A percentile compares a stretch with the other conserved stretches of the same genome.
Evolutionary conservation across 53 echinoderm and acorn worm genomes (phyloP).

Genomic region (Luidia sarsii): DNA sequence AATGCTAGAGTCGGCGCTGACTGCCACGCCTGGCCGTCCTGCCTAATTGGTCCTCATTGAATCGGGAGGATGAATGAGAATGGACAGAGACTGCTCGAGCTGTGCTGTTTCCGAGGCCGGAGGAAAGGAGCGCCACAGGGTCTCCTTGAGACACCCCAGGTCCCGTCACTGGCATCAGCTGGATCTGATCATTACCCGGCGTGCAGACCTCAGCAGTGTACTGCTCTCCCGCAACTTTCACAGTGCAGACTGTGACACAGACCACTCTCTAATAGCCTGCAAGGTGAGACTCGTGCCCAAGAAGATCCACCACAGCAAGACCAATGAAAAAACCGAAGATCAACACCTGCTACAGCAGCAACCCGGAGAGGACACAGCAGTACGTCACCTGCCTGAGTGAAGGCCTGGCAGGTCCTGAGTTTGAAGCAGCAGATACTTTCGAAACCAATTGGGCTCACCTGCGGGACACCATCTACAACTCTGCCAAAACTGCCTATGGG

Average conservation of each 20-base stretch:
- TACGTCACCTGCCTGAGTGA: no score
- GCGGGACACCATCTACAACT: slow-evolving; percentile 8
- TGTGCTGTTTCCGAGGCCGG: slow-evolving; percentile 18
- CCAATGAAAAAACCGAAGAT: no score
- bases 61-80: slow-evolving; percentile 59
- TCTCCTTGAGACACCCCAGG: slow-evolving; percentile 50
- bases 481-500: slow-evolving; percentile 10
- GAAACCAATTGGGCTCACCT: slow-evolving; percentile 2
- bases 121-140: slow-evolving; percentile 39
- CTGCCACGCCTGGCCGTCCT: slow-evolving; percentile 2
- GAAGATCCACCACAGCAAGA: slow-evolving; percentile 7
- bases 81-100: slow-evolving; percentile 47
- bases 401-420: slow-evolving; percentile 7
- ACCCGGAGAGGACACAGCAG: no score
- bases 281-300: slow-evolving; percentile 8
- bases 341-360: neutral
- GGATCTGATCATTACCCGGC: slow-evolving; percentile 21
- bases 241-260: slow-evolving; percentile 15
- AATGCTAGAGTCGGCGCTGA: slow-evolving; percentile 30
- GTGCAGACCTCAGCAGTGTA: neutral
- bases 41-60: slow-evolving; percentile 45
- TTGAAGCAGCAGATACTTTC: neutral
- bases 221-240: neutral
- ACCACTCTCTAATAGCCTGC: slow-evolving; percentile 26
- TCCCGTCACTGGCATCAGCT: slow-evolving; percentile 57